phyloP scores from a whole-genome alignment of 2,888 invertebrate genomes.

The Oegoconia quadripuncta region DNA sequence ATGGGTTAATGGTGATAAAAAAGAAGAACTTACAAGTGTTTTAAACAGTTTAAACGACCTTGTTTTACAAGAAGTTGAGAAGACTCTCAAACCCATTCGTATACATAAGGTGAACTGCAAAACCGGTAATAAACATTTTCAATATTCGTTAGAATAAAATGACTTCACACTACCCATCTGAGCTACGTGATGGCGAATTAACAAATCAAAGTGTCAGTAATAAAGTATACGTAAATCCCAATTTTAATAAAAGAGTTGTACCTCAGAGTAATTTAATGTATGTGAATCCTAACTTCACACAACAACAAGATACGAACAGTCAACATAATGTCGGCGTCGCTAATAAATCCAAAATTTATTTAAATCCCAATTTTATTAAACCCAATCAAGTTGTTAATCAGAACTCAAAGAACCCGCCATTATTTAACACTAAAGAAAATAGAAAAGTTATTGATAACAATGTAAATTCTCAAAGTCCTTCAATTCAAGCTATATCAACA shows the following conservation, averaged over 20 bases:
- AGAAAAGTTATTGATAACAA: not conserved
- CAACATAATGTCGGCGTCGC: conserved; percentile 14
- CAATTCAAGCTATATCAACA: not conserved
- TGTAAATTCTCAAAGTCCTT: not conserved
- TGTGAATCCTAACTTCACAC: conserved; percentile 54
- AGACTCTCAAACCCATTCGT: conserved; percentile 58
- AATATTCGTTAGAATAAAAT: conserved; percentile 68
- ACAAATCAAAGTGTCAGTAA: no score
- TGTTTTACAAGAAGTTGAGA: conserved; percentile 46
- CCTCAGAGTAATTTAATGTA: conserved; percentile 35
- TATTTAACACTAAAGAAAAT: not conserved
- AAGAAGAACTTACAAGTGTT: conserved; percentile 61
- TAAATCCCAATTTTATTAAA: conserved; percentile 69
- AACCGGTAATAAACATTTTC: conserved; percentile 86
- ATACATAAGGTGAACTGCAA: conserved; percentile 83
- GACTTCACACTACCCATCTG: conserved; percentile 12
- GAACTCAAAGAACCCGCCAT: not conserved
- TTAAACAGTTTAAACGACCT: conserved; percentile 70
- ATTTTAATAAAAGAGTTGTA: conserved; percentile 41
- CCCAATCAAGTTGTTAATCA: conserved; percentile 9
- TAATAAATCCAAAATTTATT: conserved; percentile 53
- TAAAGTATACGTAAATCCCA: conserved; percentile 66
- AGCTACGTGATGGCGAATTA: no score
- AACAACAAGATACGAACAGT: conserved; percentile 22
- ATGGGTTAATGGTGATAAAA: conserved; percentile 87